Percentiles rank a stretch among this genome's conserved stretches.
Conservation (phyloP, 2,888 invertebrate species). For the Stenotaenia linearis region DNA sequence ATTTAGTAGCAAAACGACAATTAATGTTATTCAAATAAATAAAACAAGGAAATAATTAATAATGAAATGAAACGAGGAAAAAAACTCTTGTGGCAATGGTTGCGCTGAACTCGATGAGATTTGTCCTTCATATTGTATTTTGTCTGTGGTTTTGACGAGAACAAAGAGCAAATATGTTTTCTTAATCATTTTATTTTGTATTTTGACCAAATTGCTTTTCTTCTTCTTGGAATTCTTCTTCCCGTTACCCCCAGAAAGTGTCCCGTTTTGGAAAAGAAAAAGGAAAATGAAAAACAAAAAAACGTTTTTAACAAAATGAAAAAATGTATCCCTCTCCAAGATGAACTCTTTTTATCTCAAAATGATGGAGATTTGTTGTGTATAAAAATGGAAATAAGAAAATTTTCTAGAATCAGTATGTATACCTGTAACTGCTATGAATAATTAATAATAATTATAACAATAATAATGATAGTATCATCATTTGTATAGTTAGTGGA, state of each 20-base stretch:
- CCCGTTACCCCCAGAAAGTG: neutral
- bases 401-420: conserved; percentile 19
- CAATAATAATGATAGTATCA: neutral
- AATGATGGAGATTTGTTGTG: conserved; percentile 11
- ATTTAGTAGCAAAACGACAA: neutral
- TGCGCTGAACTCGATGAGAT: conserved; percentile 28
- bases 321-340: neutral
- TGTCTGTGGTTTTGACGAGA: conserved; percentile 33
- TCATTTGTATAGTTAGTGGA: conserved; percentile 14
- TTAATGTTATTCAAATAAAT: neutral
- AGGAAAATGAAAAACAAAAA: neutral
- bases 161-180: conserved; percentile 32
- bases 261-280: neutral
- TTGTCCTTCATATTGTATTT: conserved; percentile 34
- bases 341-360: conserved; percentile 2
- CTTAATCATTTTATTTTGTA: conserved; percentile 34
- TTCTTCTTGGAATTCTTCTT: conserved; percentile 1
- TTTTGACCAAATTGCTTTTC: neutral
- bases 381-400: conserved; percentile 4
- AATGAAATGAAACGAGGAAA: neutral
- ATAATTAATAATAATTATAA: neutral
- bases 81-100: neutral
- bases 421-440: conserved; percentile 12
- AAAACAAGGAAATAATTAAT: neutral
- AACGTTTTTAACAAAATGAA: neutral